phyloP scores from a whole-genome alignment of 2,888 invertebrate species.

The Lepeophtheirus nordmannii region DNA sequence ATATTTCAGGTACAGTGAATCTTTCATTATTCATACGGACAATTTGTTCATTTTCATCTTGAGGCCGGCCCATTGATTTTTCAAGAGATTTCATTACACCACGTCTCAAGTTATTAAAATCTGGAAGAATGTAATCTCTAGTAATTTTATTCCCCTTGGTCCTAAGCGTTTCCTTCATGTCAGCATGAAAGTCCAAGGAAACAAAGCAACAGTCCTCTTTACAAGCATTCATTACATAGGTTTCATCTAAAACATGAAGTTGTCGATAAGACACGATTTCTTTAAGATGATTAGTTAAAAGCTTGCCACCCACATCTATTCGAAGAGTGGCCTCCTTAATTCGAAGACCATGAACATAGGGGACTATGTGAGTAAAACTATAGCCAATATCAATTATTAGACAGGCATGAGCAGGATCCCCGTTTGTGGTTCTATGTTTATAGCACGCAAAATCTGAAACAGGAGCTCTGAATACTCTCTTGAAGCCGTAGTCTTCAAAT shows the following conservation, averaged over 20 bases:
- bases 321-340: constrained; percentile 54
- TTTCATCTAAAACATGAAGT: constrained; percentile 91
- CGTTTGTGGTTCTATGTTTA: constrained; percentile 34
- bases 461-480: constrained; percentile 60
- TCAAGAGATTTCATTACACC: constrained; percentile 49
- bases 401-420: constrained; percentile 38
- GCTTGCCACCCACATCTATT: constrained; percentile 90
- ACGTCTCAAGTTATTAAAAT: constrained; percentile 72
- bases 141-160: constrained; percentile 46
- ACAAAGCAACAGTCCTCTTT: constrained; percentile 96
- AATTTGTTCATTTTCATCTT: constrained; percentile 33
- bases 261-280: constrained; percentile 88
- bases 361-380: constrained; percentile 85
- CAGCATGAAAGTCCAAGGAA: constrained; percentile 59
- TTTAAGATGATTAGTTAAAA: constrained; percentile 90
- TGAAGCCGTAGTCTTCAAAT: constrained; percentile 91
- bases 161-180: constrained; percentile 53
- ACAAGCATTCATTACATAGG: constrained; percentile 74
- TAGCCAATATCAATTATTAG: constrained; percentile 85
- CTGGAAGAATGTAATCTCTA: constrained; percentile 85
- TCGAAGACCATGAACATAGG: constrained; percentile 64
- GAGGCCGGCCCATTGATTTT: constrained; percentile 34
- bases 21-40: constrained; percentile 71
- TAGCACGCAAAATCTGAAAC: constrained; percentile 16
- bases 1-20: constrained; percentile 80